These are phyloP conservation scores for cattle (Bos taurus) DNA, from an alignment of 2,113 vertebrate species.

Conservation along the genomic window ARS-UCD2.0 NC_037329.1:91242501-91243000, in stretches of 20 bases:
- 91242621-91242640: neutral
- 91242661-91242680: neutral
- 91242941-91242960: conserved; percentile 12
- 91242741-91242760: conserved; percentile 8
- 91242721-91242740: neutral
- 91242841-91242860: conserved; percentile 63
- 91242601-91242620: conserved; percentile 11
- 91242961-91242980: neutral
- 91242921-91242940: neutral
- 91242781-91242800: conserved; percentile 73
- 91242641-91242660: neutral
- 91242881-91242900: conserved; percentile 55
- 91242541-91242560: neutral
- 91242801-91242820: conserved; percentile 63
- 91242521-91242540: neutral
- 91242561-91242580: neutral
- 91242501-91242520: too few species aligned
- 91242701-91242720: neutral
- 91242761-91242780: conserved; percentile 71
- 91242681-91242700: neutral
- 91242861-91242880: conserved; percentile 56
- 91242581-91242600: neutral
- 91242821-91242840: conserved; percentile 59
- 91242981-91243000: neutral
- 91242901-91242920: conserved; percentile 54